phyloP scores from a whole-genome alignment of 2,797 vertebrate species.

The Oryzias dopingdopingensis region DNA sequence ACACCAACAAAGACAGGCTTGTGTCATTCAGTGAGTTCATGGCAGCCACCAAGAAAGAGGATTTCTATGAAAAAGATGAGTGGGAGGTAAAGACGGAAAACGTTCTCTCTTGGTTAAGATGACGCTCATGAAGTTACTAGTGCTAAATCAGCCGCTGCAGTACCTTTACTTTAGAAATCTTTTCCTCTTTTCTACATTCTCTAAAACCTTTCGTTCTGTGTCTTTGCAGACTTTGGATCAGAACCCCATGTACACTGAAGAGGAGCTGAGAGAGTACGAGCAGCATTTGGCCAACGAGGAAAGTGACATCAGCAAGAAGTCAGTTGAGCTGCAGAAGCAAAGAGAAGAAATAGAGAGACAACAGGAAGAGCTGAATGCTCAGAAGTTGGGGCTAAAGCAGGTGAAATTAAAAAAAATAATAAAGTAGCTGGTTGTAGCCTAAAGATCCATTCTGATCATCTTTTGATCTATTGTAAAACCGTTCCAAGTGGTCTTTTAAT shows the following conservation, averaged over 20 bases:
- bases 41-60: slow-evolving; percentile 82
- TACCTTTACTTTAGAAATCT: too few species aligned
- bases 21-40: slow-evolving; percentile 88
- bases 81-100: slow-evolving; percentile 84
- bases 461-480: too few species aligned
- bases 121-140: too few species aligned
- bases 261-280: slow-evolving; percentile 86
- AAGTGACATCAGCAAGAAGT: slow-evolving; percentile 77
- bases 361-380: slow-evolving; percentile 83
- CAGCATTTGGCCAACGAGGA: slow-evolving; percentile 82
- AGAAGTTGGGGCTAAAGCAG: slow-evolving; percentile 85
- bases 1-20: slow-evolving; percentile 86
- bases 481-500: too few species aligned
- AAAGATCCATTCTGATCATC: too few species aligned
- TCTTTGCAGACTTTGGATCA: slow-evolving; percentile 84
- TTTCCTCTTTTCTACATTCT: not conserved
- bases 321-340: slow-evolving; percentile 82
- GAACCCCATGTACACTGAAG: slow-evolving; percentile 84
- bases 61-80: slow-evolving; percentile 86
- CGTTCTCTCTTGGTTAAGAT: not conserved
- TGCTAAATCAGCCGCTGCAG: too few species aligned
- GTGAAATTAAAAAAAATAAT: slow-evolving; percentile 49
- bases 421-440: too few species aligned
- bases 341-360: slow-evolving; percentile 85
- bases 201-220: not conserved